Conservation (phyloP, 2,797 vertebrate species). For the Channa striata region DNA sequence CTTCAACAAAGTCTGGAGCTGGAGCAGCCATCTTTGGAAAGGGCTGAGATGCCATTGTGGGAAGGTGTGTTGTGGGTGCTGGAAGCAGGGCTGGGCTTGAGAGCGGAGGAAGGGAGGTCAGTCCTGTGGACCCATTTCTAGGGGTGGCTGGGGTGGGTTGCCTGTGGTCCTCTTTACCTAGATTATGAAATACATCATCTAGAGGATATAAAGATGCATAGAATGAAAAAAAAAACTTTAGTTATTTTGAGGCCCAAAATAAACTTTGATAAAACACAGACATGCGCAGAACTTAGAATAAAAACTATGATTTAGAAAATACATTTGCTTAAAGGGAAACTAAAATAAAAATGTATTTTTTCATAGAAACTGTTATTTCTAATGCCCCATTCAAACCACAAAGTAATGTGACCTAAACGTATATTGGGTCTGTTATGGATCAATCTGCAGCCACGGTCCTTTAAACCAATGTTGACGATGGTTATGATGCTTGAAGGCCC, state of each 20-base stretch:
- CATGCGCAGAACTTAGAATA: neutral
- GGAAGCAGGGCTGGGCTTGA: conserved; percentile 87
- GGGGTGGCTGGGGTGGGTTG: conserved; percentile 87
- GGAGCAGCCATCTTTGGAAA: conserved; percentile 91
- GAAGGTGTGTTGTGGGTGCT: conserved; percentile 88
- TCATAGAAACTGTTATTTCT: neutral
- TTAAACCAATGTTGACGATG: too few relatives aligned
- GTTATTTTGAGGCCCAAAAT: neutral
- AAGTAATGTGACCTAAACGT: too few relatives aligned
- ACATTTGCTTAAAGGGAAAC: neutral
- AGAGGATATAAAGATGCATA: conserved; percentile 26
- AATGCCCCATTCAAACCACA: neutral
- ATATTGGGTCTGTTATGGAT: too few relatives aligned
- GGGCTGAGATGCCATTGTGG: conserved; percentile 87
- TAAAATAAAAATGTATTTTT: neutral
- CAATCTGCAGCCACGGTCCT: too few relatives aligned
- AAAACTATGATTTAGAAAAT: neutral
- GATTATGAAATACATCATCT: conserved; percentile 96
- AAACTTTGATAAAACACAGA: neutral
- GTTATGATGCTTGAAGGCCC: too few relatives aligned
- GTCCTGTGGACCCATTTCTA: conserved; percentile 89
- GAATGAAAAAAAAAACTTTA: conserved; percentile 15
- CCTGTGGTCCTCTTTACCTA: conserved; percentile 94
- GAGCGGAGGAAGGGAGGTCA: conserved; percentile 89
- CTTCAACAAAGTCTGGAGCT: conserved; percentile 90